These are phyloP conservation scores for Monochamus saltuarius DNA, from an alignment of 1,140 invertebrate genomes.

Conservation along the genomic window DNA sequence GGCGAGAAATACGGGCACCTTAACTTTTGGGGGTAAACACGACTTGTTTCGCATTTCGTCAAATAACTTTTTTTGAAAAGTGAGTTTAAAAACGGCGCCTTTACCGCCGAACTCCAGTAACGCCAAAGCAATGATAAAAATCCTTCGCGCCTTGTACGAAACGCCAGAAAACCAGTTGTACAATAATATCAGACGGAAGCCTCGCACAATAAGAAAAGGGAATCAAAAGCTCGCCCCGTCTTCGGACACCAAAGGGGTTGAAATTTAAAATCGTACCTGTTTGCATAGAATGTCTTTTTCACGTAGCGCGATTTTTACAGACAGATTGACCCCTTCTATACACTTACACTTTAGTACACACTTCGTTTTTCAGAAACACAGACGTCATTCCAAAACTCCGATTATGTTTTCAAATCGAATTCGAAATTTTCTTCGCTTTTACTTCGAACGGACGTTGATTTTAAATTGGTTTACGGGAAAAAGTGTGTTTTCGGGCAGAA, in stretches of 20 bases:
- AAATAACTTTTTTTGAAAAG: no score
- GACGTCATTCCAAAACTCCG: conserved; percentile 27
- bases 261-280: conserved; percentile 34
- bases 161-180: no score
- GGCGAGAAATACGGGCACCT: no score
- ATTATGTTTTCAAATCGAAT: conserved; percentile 24
- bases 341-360: conserved; percentile 31
- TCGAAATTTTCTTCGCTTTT: conserved; percentile 17
- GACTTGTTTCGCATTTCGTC: no score
- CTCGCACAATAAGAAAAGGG: conserved; percentile 14
- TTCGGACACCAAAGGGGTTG: conserved; percentile 12
- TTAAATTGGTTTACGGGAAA: background rate
- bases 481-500: conserved; percentile 22
- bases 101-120: no score
- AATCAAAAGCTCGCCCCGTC: conserved; percentile 11
- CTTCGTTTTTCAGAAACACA: conserved; percentile 31
- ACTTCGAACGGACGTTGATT: background rate
- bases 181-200: conserved; percentile 5
- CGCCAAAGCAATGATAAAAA: no score
- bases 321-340: conserved; percentile 34
- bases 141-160: no score
- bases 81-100: no score
- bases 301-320: conserved; percentile 34
- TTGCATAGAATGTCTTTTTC: conserved; percentile 37
- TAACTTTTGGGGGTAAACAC: no score